Percentiles rank a stretch among this genome's conserved stretches.
Evolutionary conservation across 1,140 invertebrate genomes (phyloP).

Genomic region (Chymomyza costata): DNA sequence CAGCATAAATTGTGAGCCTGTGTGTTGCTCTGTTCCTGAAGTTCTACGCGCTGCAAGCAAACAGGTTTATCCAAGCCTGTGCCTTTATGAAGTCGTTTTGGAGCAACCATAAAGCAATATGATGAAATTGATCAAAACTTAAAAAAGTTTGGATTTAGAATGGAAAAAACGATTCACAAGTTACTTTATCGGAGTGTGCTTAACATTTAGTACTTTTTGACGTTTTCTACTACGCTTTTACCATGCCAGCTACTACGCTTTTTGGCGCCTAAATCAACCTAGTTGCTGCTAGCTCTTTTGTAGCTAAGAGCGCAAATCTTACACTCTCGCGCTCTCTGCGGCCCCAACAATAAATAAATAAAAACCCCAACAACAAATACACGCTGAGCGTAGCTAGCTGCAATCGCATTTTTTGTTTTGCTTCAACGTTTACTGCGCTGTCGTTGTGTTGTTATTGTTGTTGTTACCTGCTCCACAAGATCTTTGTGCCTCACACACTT

Average conservation of each 20-base stretch:
- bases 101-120: too few species aligned
- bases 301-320: slow-evolving; percentile 18
- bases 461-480: slow-evolving; percentile 64
- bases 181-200: not conserved
- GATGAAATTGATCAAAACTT: slow-evolving; percentile 44
- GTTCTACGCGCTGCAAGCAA: slow-evolving; percentile 2
- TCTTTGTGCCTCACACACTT: slow-evolving; percentile 50
- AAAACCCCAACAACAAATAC: slow-evolving; percentile 31
- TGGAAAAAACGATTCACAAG: not conserved
- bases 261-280: slow-evolving; percentile 12
- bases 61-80: slow-evolving; percentile 33
- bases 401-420: slow-evolving; percentile 68
- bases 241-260: not conserved
- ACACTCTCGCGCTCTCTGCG: slow-evolving; percentile 8
- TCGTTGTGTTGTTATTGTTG: slow-evolving; percentile 34
- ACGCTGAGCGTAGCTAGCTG: slow-evolving; percentile 30
- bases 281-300: not conserved
- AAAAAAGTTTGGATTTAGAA: too few species aligned
- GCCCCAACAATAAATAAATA: slow-evolving; percentile 10
- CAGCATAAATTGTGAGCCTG: slow-evolving; percentile 40
- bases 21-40: slow-evolving; percentile 7
- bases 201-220: not conserved
- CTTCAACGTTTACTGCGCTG: slow-evolving; percentile 55
- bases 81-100: slow-evolving; percentile 9
- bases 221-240: slow-evolving; percentile 23